These are phyloP conservation scores for Steinernema khuongi DNA, from an alignment of 1,140 invertebrate species.

Conservation along the genomic window DNA sequence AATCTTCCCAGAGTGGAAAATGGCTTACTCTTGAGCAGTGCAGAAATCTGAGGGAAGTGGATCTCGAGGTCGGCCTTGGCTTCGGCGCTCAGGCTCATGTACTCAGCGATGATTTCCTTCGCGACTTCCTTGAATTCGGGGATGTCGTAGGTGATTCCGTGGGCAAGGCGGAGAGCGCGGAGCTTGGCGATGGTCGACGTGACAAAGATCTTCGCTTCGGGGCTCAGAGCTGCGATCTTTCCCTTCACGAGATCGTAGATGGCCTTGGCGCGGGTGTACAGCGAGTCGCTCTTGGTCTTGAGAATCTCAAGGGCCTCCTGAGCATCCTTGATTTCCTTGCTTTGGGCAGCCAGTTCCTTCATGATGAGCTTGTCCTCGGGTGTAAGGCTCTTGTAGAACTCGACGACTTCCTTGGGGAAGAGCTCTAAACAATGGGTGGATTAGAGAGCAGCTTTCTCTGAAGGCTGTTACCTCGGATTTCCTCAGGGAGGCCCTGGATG, in stretches of 20 bases:
- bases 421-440: too few species aligned
- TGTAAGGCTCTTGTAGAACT: neutral
- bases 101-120: slow-evolving; percentile 23
- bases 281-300: slow-evolving; percentile 30
- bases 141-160: neutral
- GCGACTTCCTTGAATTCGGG: slow-evolving; percentile 21
- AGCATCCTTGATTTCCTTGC: neutral
- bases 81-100: slow-evolving; percentile 26
- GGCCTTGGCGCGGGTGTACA: slow-evolving; percentile 29
- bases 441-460: too few species aligned
- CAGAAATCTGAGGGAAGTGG: slow-evolving; percentile 29
- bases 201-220: slow-evolving; percentile 26
- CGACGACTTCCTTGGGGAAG: neutral
- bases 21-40: slow-evolving; percentile 23
- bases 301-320: slow-evolving; percentile 26
- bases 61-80: slow-evolving; percentile 29
- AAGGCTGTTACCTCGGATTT: too few species aligned
- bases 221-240: slow-evolving; percentile 26
- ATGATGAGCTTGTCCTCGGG: neutral
- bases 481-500: too few species aligned
- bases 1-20: too few species aligned
- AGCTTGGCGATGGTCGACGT: slow-evolving; percentile 8
- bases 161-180: neutral
- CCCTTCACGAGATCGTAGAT: slow-evolving; percentile 25
- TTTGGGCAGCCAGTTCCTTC: neutral